Percentiles rank a stretch among this genome's conserved stretches.
phyloP scores from a whole-genome alignment of 2,888 invertebrate genomes.

The Pecten maximus region DNA sequence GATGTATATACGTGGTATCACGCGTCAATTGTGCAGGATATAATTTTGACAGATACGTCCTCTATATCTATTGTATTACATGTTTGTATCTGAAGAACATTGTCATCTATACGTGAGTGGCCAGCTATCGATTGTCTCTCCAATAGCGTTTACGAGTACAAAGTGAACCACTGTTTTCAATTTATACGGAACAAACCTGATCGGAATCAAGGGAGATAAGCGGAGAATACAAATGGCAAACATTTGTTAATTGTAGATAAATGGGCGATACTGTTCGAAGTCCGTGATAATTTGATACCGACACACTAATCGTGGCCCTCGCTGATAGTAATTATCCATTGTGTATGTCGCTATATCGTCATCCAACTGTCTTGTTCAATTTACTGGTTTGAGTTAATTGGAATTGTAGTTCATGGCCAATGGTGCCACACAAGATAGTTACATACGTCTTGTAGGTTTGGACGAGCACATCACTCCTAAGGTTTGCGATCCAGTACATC shows the following conservation, averaged over 20 bases:
- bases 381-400: neutral
- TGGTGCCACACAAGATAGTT: neutral
- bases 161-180: neutral
- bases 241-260: neutral
- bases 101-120: no score
- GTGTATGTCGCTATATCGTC: neutral
- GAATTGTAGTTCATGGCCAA: constrained; percentile 9
- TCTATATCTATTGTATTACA: neutral
- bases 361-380: neutral
- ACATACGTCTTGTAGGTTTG: neutral
- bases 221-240: neutral
- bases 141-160: neutral
- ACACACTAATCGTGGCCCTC: neutral
- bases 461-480: neutral
- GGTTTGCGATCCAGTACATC: neutral
- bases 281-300: neutral
- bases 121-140: neutral
- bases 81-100: no score
- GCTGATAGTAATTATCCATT: neutral
- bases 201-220: neutral
- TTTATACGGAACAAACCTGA: neutral
- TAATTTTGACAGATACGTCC: neutral
- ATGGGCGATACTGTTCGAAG: neutral
- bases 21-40: no score
- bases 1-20: no score